Evolutionary conservation across 2,888 invertebrate species (phyloP).

Genomic region (Eurytoma californica): DNA sequence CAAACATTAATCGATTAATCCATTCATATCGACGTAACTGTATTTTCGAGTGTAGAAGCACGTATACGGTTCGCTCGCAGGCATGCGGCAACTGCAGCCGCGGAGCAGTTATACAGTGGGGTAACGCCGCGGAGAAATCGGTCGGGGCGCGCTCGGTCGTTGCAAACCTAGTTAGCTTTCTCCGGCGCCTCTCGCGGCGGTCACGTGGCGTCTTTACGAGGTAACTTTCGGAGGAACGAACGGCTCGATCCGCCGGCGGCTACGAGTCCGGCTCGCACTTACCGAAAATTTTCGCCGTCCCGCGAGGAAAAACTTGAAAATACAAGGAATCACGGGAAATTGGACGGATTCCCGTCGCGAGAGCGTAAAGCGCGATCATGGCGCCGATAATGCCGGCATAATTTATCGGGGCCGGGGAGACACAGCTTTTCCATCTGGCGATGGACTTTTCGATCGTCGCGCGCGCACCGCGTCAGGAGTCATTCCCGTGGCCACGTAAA

Average conservation of each 20-base stretch:
- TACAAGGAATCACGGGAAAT: not conserved
- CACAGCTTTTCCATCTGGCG: constrained; percentile 51
- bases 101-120: not conserved
- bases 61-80: not conserved
- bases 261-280: constrained; percentile 26
- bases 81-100: not conserved
- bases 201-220: constrained; percentile 65
- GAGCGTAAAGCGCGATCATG: not conserved
- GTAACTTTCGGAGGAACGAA: constrained; percentile 63
- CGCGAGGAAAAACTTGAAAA: not conserved
- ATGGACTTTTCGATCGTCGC: constrained; percentile 6
- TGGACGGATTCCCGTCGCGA: not conserved
- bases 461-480: too few species aligned
- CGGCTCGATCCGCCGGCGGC: constrained; percentile 16
- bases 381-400: constrained; percentile 16
- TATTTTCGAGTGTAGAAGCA: not conserved
- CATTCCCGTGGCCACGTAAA: constrained; percentile 1
- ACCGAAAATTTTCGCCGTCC: not conserved
- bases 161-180: constrained; percentile 57
- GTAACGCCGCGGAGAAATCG: not conserved
- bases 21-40: too few species aligned
- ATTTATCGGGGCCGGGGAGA: constrained; percentile 39
- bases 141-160: not conserved
- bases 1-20: too few species aligned
- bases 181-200: constrained; percentile 56